These are phyloP conservation scores for Upupa epops DNA, from an alignment of 2,113 vertebrate species.

Conservation along the genomic window DNA sequence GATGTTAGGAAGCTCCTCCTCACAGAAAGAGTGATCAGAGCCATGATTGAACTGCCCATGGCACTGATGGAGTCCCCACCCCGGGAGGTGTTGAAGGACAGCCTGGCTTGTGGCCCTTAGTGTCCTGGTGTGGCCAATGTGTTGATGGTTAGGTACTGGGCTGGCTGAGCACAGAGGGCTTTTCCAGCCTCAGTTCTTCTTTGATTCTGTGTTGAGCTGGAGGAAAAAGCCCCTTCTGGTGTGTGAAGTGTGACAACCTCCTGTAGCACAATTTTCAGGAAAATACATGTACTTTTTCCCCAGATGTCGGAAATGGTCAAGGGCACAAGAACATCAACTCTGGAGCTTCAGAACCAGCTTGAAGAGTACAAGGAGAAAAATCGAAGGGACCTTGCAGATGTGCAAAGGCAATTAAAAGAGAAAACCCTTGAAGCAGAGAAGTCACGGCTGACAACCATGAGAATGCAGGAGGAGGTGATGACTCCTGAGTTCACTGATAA, in stretches of 20 bases:
- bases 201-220: neutral
- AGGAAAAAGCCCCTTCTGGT: neutral
- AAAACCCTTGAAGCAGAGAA: conserved; percentile 87
- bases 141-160: too few relatives aligned
- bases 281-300: neutral
- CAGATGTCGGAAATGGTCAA: conserved; percentile 90
- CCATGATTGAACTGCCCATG: too few relatives aligned
- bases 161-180: too few relatives aligned
- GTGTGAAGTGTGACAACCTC: neutral
- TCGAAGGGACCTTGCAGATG: conserved; percentile 82
- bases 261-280: neutral
- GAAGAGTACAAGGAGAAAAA: conserved; percentile 93
- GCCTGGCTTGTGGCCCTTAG: too few relatives aligned
- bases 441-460: conserved; percentile 71
- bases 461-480: conserved; percentile 89
- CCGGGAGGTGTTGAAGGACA: too few relatives aligned
- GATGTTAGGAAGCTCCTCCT: too few relatives aligned
- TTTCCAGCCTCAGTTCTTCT: too few relatives aligned
- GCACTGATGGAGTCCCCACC: too few relatives aligned
- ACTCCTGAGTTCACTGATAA: neutral
- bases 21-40: too few relatives aligned
- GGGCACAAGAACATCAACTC: conserved; percentile 82
- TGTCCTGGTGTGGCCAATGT: too few relatives aligned
- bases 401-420: conserved; percentile 88
- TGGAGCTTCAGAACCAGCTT: conserved; percentile 92